Conservation (phyloP, 2,113 vertebrate genomes). For the Calyptomena viridis region DNA sequence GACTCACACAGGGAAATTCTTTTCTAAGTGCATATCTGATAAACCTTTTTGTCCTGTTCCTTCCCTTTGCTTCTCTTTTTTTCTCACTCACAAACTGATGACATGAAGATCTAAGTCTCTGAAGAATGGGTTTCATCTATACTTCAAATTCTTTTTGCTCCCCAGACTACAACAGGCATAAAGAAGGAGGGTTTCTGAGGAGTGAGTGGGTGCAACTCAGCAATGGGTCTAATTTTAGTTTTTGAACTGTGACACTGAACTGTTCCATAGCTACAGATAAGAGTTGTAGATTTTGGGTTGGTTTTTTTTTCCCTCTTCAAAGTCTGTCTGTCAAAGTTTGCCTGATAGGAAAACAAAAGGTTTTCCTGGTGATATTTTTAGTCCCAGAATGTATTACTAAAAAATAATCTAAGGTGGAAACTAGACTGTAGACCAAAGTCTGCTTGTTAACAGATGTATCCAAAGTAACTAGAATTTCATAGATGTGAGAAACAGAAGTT, state of each 20-base stretch:
- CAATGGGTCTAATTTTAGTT: not conserved
- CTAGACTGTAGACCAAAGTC: not conserved
- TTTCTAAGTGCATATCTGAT: not conserved
- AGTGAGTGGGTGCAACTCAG: not conserved
- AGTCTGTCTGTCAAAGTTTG: not conserved
- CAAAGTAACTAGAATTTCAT: not conserved
- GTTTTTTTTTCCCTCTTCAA: not conserved
- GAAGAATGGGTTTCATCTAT: not conserved
- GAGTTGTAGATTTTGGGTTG: not conserved
- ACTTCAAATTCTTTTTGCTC: not conserved
- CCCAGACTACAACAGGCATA: not conserved
- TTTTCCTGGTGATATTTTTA: not conserved
- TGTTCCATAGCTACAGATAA: not conserved
- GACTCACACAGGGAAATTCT: not conserved
- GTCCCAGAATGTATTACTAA: not conserved
- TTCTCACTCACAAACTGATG: not conserved
- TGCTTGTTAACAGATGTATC: accelerated
- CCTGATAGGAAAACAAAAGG: not conserved
- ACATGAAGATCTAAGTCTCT: not conserved
- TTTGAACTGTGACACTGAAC: not conserved
- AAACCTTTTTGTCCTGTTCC: not conserved
- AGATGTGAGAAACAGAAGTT: not conserved
- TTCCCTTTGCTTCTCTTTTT: not conserved
- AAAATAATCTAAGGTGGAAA: not conserved
- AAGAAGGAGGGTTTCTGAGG: not conserved